A percentile compares a stretch with the other conserved stretches of the same genome.
Conservation (phyloP, 2,888 invertebrate species). For the Papilio protenor region DNA sequence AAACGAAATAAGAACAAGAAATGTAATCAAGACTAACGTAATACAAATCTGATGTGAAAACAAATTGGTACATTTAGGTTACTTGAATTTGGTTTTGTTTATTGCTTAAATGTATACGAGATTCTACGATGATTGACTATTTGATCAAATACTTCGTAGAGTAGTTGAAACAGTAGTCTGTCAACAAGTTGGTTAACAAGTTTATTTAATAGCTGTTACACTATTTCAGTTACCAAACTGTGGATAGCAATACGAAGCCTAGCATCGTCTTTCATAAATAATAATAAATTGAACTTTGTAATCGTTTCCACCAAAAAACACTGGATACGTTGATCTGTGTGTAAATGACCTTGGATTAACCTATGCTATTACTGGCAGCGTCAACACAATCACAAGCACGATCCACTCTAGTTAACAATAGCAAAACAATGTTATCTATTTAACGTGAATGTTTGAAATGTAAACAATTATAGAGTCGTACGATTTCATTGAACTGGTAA, state of each 20-base stretch:
- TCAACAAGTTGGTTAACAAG: too few species aligned
- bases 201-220: too few species aligned
- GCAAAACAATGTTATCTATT: background rate
- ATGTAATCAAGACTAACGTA: conserved; percentile 12
- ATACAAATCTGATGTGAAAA: background rate
- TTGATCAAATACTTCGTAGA: background rate
- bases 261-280: too few species aligned
- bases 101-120: background rate
- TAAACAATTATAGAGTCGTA: background rate
- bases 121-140: background rate
- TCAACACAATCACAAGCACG: background rate
- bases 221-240: too few species aligned
- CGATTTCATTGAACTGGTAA: conserved; percentile 9
- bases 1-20: conserved; percentile 27
- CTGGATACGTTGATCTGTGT: background rate
- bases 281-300: too few species aligned
- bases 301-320: background rate
- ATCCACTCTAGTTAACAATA: background rate
- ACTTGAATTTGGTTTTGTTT: background rate
- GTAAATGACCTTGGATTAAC: background rate
- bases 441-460: background rate
- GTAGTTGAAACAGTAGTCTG: too few species aligned
- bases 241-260: too few species aligned
- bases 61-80: background rate
- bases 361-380: background rate